Evolutionary conservation across 2,113 vertebrate genomes (phyloP).

Genomic region (Corythornis madagascariensis): DNA sequence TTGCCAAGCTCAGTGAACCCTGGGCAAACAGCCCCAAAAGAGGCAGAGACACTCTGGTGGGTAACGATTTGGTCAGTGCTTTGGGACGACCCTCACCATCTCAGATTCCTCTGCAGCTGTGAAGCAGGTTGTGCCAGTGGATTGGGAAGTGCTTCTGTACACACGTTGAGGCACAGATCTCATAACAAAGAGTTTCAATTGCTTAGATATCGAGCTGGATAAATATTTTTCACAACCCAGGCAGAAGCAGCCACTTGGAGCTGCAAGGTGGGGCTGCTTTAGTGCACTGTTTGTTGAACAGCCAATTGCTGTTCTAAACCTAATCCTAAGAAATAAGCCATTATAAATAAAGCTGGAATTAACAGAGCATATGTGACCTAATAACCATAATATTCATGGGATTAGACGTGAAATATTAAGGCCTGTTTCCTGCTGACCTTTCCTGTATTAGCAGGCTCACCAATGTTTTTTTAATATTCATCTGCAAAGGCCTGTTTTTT

Average conservation of each 20-base stretch:
- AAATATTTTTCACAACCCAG: neutral
- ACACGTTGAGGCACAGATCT: neutral
- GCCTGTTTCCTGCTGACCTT: neutral
- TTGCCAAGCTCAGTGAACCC: neutral
- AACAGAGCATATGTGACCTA: conserved; percentile 36
- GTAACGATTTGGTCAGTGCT: neutral
- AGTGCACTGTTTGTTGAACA: neutral
- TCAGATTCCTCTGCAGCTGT: neutral
- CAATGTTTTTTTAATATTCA: neutral
- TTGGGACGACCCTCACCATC: neutral
- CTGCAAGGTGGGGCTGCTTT: neutral
- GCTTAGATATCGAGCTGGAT: neutral
- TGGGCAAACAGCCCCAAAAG: neutral
- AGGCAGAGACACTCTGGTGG: neutral
- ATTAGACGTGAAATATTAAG: conserved; percentile 37
- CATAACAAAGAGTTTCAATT: neutral
- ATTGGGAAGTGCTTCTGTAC: neutral
- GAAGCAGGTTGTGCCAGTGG: fast-evolving
- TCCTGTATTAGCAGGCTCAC: neutral
- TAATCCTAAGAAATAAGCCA: conserved; percentile 50
- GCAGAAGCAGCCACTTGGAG: neutral
- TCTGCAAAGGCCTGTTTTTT: neutral
- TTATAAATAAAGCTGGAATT: conserved; percentile 44
- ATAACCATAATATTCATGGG: conserved; percentile 28
- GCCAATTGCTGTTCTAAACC: conserved; percentile 1